Evolutionary conservation across 2,888 invertebrate species (phyloP).

Genomic region (Halocaridina rubra): DNA sequence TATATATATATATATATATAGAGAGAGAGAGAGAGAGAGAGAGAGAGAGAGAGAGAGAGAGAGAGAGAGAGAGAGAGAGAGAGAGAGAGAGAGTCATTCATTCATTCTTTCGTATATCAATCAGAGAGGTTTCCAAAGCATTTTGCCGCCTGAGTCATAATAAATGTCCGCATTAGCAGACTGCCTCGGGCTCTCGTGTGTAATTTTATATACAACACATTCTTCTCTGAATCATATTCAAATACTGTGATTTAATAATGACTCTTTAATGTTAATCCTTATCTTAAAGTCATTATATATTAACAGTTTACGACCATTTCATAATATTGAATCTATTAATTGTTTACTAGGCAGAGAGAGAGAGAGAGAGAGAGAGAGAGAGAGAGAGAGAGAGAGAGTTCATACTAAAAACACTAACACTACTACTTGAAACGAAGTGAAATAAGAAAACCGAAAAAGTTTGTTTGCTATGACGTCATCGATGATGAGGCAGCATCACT

Average conservation of each 20-base stretch:
- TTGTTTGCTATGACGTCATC: no score
- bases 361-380: background rate
- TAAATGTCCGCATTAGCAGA: no score
- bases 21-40: background rate
- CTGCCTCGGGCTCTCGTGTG: no score
- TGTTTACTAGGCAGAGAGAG: background rate
- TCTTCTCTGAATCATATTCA: no score
- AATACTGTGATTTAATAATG: background rate
- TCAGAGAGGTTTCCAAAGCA: no score
- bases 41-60: background rate
- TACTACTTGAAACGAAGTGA: no score
- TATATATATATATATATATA: no score
- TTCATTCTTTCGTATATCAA: background rate
- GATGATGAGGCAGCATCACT: no score
- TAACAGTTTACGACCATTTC: background rate
- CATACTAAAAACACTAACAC: no score
- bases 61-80: background rate
- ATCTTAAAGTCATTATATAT: background rate
- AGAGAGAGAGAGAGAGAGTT: background rate
- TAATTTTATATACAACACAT: no score
- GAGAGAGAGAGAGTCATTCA: background rate
- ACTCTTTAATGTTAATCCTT: background rate
- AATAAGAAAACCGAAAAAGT: no score
- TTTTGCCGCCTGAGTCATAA: no score
- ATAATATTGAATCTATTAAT: background rate